Evolutionary conservation across 1,140 invertebrate species (phyloP), one percentile per base, ranked within the genome.

Genomic region (Drosophila arawakana): DNA sequence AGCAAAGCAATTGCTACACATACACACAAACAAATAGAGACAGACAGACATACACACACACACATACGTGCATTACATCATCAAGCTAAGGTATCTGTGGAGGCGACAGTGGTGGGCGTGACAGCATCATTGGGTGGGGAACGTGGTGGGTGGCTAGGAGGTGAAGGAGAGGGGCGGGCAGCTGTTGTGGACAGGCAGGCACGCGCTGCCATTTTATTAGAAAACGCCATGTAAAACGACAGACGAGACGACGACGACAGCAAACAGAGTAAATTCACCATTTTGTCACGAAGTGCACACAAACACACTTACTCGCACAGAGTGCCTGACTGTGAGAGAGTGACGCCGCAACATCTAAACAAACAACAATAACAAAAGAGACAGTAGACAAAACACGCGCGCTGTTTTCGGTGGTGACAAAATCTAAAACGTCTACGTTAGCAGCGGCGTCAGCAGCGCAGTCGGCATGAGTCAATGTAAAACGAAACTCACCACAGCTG

Each of bases 151-250:
- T 11, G 3, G 34, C 11, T 4, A 41, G 66, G 10, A 15, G 15
- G 15, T 15, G 15, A 25, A 2, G 5, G 9, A 15, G 21, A 49
- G 50, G 58, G 30, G 6, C 2, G 25, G 25, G 25, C 25, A 30
- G 44, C 55, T 52, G 61, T 5, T 30, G 39, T 15, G 49, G 61
- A 37, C 65, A 50, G 57, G 54, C 78, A 78, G 57, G 54, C 78
- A 78, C 66, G 55, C 71, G 84, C 84, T 88, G 84, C 84, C 84
- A 88, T 88, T 88, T 88, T 89, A 89, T 89, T 88, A 89, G 84
- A 80, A 76, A 80, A 80, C 77, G 84, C 84, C 80, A 89, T 88
- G 84, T 88, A 89, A 89, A 80, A 59, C 62, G 73, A 54, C 59
- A 59, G 61, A 50, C n/a, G 68, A 54, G 15, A 46, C 50, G 34